phyloP scores from a whole-genome alignment of 1,140 invertebrate species.

The Scaptodrosophila lebanonensis region DNA sequence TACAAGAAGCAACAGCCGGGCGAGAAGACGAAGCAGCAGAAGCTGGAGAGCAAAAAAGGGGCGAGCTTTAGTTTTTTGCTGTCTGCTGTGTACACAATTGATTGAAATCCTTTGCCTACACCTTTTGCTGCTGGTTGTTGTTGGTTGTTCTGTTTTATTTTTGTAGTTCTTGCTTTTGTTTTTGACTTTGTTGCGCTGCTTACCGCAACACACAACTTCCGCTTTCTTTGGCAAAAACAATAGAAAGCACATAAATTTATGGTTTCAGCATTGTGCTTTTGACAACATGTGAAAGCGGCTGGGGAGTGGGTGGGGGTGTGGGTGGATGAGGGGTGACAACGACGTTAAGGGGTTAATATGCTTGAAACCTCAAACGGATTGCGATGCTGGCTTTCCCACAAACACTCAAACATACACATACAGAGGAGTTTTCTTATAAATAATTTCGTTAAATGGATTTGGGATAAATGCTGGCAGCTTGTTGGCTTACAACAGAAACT shows the following conservation, averaged over 20 bases:
- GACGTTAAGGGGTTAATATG: conserved; percentile 69
- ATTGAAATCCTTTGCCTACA: conserved; percentile 71
- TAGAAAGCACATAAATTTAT: conserved; percentile 75
- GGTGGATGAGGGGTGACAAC: conserved; percentile 17
- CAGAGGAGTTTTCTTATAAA: conserved; percentile 73
- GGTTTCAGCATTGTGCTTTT: conserved; percentile 74
- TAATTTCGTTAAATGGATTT: conserved; percentile 73
- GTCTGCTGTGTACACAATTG: conserved; percentile 59
- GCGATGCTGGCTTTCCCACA: conserved; percentile 39
- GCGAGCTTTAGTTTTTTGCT: conserved; percentile 64
- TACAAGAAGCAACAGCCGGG: conserved; percentile 42
- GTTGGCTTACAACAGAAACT: no score
- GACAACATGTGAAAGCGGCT: conserved; percentile 48
- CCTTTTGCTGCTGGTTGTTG: conserved; percentile 44
- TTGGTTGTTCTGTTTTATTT: not conserved
- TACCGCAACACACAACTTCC: conserved; percentile 44
- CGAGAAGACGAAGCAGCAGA: not conserved
- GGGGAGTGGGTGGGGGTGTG: not conserved
- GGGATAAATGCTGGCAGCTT: conserved; percentile 54
- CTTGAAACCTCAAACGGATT: conserved; percentile 71
- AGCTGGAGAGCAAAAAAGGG: conserved; percentile 25
- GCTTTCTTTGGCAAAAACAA: conserved; percentile 75
- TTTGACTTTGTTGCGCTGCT: conserved; percentile 21
- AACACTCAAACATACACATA: no score
- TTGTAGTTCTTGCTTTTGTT: conserved; percentile 9